phyloP scores from a whole-genome alignment of 2,113 vertebrate genomes.

The Rhea pennata region DNA sequence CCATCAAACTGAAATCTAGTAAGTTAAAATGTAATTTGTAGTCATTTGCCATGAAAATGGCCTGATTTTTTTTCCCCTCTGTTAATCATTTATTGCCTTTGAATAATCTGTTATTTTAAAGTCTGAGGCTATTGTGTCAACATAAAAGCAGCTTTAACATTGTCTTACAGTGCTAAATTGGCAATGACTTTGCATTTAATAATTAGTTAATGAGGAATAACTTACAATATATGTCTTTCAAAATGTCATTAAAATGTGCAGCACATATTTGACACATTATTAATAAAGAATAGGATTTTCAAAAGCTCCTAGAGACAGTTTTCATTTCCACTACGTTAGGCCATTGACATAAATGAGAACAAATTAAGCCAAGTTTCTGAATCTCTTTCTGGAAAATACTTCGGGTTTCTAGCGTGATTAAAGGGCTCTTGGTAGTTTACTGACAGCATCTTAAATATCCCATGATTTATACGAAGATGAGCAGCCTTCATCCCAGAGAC shows the following conservation, averaged over 20 bases:
- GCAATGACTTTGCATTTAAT: conserved; percentile 39
- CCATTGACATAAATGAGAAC: not conserved
- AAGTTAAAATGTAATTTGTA: not conserved
- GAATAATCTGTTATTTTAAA: not conserved
- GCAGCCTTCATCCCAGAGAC: not conserved
- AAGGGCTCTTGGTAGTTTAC: accelerated
- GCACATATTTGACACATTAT: not conserved
- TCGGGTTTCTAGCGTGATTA: not conserved
- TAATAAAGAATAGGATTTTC: not conserved
- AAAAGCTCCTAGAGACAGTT: not conserved
- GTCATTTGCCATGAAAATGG: not conserved
- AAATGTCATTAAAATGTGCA: not conserved
- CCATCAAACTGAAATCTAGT: not conserved
- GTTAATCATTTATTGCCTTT: not conserved
- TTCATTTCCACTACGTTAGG: accelerated
- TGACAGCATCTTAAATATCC: accelerated
- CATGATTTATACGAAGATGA: not conserved
- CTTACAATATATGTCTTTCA: not conserved
- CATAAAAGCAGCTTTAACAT: not conserved
- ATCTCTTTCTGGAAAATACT: not conserved
- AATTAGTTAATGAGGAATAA: conserved; percentile 4
- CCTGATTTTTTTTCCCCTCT: not conserved
- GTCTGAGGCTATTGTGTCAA: not conserved
- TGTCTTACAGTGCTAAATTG: not conserved
- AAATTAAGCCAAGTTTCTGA: not conserved